Base-by-base conservation (phyloP, 2,888 invertebrate genomes). In the Synergus laeviventris region DNA sequence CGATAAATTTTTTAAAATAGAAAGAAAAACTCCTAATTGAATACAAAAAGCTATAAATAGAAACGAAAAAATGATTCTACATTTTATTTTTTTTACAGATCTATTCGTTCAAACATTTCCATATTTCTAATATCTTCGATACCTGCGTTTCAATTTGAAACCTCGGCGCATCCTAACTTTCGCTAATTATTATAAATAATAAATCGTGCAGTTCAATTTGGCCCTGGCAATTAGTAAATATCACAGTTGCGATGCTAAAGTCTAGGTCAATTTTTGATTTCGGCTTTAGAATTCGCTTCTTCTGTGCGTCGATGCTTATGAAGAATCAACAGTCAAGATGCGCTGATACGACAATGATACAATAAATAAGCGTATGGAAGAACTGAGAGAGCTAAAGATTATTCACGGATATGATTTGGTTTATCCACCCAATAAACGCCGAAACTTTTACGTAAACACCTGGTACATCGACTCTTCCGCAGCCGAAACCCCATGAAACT, bases 401-500 rank as follows among this genome's bases (percentile, higher is more conserved):
- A 92, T 98, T 98, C 86, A 97, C 97, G 89, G 97, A 97, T 89
- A 98, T 98, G 86, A 98, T 98, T 93, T 98, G 97, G 93, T 97
- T 97, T 89, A 98, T 98, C 98, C 98, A 98, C 82, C 97, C 97
- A 86, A 98, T 97, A 92, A 98, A 98, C 61, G 97, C 95, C 4
- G 98, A 97, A 12, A 98, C 98, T 92, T 98, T 97, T 39, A 98
- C 98, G 91, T 98, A 98, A 80, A 98, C 98, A n/a, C 98, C 98
- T 42, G 98, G 98, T 75, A 97, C 98, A 91, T 97, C 96, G 80
- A 95, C 93, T 61, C 97, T 93, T n/a, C 98, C 98, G 90, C 98
- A 98, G 82, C 97, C 97, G 89, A 97, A 97, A 85, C 97, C 98
- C 97, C 98, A 98, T 1, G 97, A 97, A 0, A 98, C 98, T 14